These are phyloP conservation scores for Trachemys scripta DNA, from an alignment of 2,113 vertebrate species.

Conservation along the genomic window DNA sequence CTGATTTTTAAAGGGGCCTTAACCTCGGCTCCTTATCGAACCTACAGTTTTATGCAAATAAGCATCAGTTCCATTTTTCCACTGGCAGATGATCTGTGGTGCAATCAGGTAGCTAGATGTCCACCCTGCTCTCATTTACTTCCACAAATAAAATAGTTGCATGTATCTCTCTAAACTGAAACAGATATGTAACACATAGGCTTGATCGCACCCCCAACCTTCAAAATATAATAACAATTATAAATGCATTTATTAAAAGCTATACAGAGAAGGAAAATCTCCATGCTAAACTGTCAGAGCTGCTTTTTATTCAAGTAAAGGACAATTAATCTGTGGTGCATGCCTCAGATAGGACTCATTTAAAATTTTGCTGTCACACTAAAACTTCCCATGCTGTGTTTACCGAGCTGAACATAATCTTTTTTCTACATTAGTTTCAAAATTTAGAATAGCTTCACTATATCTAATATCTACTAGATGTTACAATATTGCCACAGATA, in stretches of 20 bases:
- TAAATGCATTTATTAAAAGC: constrained; percentile 11
- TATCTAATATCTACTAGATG: constrained; percentile 75
- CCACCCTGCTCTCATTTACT: constrained; percentile 46
- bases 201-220: constrained; percentile 24
- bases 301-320: constrained; percentile 34
- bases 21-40: constrained; percentile 54
- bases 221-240: not conserved
- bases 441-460: constrained; percentile 74
- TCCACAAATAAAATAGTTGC: constrained; percentile 41
- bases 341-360: constrained; percentile 28
- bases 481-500: constrained; percentile 73
- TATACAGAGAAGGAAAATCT: not conserved
- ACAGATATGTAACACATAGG: constrained; percentile 10
- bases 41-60: constrained; percentile 28
- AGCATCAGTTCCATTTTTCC: constrained; percentile 31
- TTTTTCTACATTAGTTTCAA: constrained; percentile 73
- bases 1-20: constrained; percentile 25
- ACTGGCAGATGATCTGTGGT: constrained; percentile 8
- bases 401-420: constrained; percentile 68
- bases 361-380: constrained; percentile 60
- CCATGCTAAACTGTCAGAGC: not conserved
- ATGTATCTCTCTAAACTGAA: rapidly evolving
- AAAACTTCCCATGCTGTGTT: constrained; percentile 72
- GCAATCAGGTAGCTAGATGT: constrained; percentile 30
- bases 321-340: constrained; percentile 50